A percentile compares a stretch with the other conserved stretches of the same genome.
These are phyloP conservation scores for Synanthedon andrenaeformis DNA, from an alignment of 2,888 invertebrate genomes.

Conservation along the genomic window DNA sequence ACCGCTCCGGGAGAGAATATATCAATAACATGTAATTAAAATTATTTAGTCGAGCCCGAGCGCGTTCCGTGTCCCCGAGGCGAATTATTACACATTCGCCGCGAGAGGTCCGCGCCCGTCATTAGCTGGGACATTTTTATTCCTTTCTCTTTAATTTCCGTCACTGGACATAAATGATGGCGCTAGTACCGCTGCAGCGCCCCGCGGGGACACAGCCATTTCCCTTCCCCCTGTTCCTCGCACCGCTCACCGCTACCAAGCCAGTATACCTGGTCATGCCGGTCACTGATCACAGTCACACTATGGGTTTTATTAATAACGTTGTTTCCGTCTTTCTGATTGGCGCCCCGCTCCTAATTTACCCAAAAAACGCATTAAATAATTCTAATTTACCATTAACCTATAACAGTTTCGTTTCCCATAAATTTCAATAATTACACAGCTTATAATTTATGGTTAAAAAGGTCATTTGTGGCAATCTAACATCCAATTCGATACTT, in stretches of 20 bases:
- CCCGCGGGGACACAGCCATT: slow-evolving; percentile 33
- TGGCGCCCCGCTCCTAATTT: slow-evolving; percentile 19
- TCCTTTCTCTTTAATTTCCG: slow-evolving; percentile 66
- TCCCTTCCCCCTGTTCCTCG: slow-evolving; percentile 6
- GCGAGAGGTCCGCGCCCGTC: slow-evolving; percentile 57
- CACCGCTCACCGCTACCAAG: slow-evolving; percentile 1
- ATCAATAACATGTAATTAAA: slow-evolving; percentile 71
- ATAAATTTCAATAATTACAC: slow-evolving; percentile 22
- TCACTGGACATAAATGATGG: slow-evolving; percentile 62
- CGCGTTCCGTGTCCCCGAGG: slow-evolving; percentile 41
- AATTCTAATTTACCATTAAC: slow-evolving; percentile 17
- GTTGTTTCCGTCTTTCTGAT: slow-evolving; percentile 21
- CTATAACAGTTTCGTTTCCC: slow-evolving; percentile 15
- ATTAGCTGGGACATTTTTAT: slow-evolving; percentile 66
- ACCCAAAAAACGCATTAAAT: slow-evolving; percentile 19
- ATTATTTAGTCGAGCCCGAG: slow-evolving; percentile 50
- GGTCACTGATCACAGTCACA: slow-evolving; percentile 21
- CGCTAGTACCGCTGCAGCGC: slow-evolving; percentile 48
- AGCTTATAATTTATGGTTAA: not conserved
- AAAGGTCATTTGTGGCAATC: not conserved
- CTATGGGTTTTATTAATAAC: slow-evolving; percentile 35
- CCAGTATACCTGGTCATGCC: slow-evolving; percentile 1
- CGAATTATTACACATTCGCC: slow-evolving; percentile 64
- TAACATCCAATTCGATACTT: not conserved
- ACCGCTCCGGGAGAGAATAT: slow-evolving; percentile 57